Percentiles rank a stretch among this genome's conserved stretches.
Evolutionary conservation across 2,888 invertebrate species (phyloP).

Genomic region (Spisula solida): DNA sequence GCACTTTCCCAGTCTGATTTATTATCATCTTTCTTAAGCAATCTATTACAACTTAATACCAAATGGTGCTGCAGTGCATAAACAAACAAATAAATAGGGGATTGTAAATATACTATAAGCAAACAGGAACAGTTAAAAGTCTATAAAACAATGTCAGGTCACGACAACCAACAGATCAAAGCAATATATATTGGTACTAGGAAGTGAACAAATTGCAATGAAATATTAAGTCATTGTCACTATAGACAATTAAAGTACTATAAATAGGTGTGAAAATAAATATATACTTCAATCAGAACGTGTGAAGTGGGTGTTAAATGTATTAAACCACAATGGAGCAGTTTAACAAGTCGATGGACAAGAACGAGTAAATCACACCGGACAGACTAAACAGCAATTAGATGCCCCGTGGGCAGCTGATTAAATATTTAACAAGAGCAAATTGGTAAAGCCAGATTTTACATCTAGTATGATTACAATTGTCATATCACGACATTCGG

Average conservation of each 20-base stretch:
- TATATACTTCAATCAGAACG: not conserved
- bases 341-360: not conserved
- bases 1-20: no score
- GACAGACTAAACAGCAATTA: conserved; percentile 9
- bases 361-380: not conserved
- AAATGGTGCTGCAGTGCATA: not conserved
- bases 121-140: not conserved
- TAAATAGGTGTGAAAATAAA: conserved; percentile 3
- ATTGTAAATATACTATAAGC: not conserved
- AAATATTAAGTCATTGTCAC: conserved; percentile 13
- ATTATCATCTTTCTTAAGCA: no score
- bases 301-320: conserved; percentile 17
- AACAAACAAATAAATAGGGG: not conserved
- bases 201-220: not conserved
- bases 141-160: not conserved
- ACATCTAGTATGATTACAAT: not conserved
- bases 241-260: not conserved
- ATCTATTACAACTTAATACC: no score
- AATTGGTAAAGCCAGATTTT: conserved; percentile 5
- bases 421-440: conserved; percentile 18
- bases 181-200: not conserved
- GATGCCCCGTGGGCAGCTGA: not conserved
- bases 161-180: not conserved
- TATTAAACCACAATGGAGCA: conserved; percentile 6
- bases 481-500: not conserved